A percentile compares a stretch with the other conserved stretches of the same genome.
Evolutionary conservation across 2,888 invertebrate genomes (phyloP).

Genomic region (Epsilonema sp.): DNA sequence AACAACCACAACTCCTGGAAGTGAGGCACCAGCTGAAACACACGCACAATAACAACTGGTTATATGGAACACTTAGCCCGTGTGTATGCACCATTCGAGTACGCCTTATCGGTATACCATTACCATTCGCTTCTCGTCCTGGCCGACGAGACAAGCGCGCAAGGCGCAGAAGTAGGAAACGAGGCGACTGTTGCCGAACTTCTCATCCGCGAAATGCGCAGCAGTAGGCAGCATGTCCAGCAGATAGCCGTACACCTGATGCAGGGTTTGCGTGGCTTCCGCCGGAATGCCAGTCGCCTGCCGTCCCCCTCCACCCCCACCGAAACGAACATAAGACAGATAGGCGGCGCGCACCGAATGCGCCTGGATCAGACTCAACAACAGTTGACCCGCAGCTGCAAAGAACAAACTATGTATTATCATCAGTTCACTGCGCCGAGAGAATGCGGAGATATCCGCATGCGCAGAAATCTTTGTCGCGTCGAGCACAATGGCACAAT

Average conservation of each 20-base stretch:
- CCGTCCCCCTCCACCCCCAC: not conserved
- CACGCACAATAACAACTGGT: too few relatives aligned
- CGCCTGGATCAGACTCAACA: not conserved
- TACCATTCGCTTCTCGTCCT: constrained; percentile 1
- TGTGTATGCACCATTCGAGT: too few relatives aligned
- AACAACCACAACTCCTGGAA: not conserved
- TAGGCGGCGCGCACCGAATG: not conserved
- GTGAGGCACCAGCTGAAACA: not conserved
- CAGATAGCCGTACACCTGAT: not conserved
- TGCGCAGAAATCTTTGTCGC: too few relatives aligned
- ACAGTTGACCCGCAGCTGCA: not conserved
- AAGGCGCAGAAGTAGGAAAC: not conserved
- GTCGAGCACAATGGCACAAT: too few relatives aligned
- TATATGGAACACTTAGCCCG: too few relatives aligned
- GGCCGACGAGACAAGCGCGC: not conserved
- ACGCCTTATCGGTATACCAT: too few relatives aligned
- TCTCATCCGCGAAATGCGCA: not conserved
- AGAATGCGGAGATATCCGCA: too few relatives aligned
- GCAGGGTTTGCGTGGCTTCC: not conserved
- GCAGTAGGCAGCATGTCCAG: not conserved
- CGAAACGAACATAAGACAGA: not conserved
- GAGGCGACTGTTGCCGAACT: not conserved
- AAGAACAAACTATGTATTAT: too few relatives aligned
- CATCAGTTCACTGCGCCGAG: too few relatives aligned
- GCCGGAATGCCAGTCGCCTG: not conserved